phyloP scores from a whole-genome alignment of 2,797 vertebrate species.

The Tapirus indicus region DNA sequence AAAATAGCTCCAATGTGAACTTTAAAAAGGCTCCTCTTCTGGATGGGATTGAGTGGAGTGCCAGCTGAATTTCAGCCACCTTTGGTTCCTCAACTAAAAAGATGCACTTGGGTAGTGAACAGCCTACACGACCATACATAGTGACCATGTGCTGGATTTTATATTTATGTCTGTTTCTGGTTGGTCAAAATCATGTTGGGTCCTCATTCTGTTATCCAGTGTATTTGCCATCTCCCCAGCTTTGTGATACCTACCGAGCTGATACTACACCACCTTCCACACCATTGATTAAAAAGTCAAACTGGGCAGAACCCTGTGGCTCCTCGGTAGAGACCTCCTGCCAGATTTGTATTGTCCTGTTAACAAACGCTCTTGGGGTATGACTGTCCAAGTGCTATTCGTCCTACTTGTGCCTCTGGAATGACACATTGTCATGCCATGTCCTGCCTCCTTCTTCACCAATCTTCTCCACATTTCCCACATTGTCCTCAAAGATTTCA shows the following conservation, averaged over 20 bases:
- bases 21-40: background rate
- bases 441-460: background rate
- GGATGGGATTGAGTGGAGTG: background rate
- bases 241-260: background rate
- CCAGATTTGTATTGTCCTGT: background rate
- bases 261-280: background rate
- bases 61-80: background rate
- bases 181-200: background rate
- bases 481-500: background rate
- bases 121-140: background rate
- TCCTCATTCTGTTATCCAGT: background rate
- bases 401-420: background rate
- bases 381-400: background rate
- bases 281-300: background rate
- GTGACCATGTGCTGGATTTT: background rate
- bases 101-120: background rate
- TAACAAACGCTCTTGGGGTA: background rate
- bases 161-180: background rate
- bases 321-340: background rate
- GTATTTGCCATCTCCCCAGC: background rate
- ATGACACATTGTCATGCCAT: background rate
- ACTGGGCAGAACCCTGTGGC: background rate
- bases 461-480: background rate
- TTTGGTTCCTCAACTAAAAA: background rate
- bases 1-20: background rate